These are phyloP conservation scores for Philereme vetulata DNA, from an alignment of 2,888 invertebrate species.

Conservation along the genomic window DNA sequence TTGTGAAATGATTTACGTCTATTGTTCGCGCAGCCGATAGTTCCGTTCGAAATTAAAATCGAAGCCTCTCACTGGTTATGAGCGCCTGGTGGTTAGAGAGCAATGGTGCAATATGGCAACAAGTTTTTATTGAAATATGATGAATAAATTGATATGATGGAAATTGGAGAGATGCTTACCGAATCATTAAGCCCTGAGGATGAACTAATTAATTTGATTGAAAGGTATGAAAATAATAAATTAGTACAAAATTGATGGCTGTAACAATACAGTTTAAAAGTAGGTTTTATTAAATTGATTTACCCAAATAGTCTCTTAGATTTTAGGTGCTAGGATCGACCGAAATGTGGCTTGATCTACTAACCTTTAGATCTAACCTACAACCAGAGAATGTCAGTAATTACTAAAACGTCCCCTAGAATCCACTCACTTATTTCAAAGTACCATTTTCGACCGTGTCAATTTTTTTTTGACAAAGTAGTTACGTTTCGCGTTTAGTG, in stretches of 20 bases:
- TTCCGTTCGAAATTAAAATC: conserved; percentile 36
- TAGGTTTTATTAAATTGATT: too few relatives aligned
- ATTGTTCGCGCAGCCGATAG: conserved; percentile 45
- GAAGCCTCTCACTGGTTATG: conserved; percentile 24
- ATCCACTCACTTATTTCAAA: conserved; percentile 37
- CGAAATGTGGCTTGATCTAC: neutral
- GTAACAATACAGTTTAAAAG: too few relatives aligned
- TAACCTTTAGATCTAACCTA: conserved; percentile 8
- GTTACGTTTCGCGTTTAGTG: conserved; percentile 33
- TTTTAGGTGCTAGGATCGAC: too few relatives aligned
- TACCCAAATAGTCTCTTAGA: too few relatives aligned
- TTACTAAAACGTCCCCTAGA: conserved; percentile 34
- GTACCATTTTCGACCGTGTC: conserved; percentile 42
- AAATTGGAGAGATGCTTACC: too few relatives aligned
- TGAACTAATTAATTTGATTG: too few relatives aligned
- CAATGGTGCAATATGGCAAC: conserved; percentile 12
- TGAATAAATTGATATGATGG: too few relatives aligned
- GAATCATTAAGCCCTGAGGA: too few relatives aligned
- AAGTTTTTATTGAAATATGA: neutral
- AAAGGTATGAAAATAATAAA: too few relatives aligned
- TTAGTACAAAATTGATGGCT: too few relatives aligned
- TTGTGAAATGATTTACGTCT: conserved; percentile 48
- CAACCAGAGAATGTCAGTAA: conserved; percentile 35
- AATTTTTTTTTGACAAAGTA: conserved; percentile 42
- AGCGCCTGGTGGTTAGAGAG: conserved; percentile 22